Base-by-base conservation (phyloP, 2,888 invertebrate species). In the Ferrisia virgata region DNA sequence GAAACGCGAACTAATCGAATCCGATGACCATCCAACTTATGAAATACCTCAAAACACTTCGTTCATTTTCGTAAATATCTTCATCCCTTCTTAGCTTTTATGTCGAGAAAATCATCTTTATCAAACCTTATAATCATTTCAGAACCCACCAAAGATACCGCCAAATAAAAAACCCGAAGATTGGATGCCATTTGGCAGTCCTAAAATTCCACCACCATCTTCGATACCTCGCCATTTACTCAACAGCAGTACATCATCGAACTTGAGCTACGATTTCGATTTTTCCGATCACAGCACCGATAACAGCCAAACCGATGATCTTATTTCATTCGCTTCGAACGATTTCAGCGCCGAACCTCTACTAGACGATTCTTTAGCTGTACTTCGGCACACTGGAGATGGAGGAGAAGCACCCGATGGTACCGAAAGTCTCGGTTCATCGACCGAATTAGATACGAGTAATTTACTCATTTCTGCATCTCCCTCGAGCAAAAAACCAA, bases 201-300 rank as follows among this genome's bases (percentile, higher is more conserved):
- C 83, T 1, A 83, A 83, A 47, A 28, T 47, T 2, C 31, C 18
- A 8, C 83, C 83, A 1, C 47, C 47, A 28, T 72, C 83, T 0
- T 76, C 83, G 5, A 72, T 76, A 28, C 76, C 76, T n/a, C 39
- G 31, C 11, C 82, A 76, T 43, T n/a, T 82, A 18, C 31, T 40
- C 1, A 39, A 25, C n/a, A 83, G 72, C 43, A 31, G 39, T 6
- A 43, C 40, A 25, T 43, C 40, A 2, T 43, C 33, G 18, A 83
- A 31, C 15, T 11, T 43, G 9, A 72, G 72, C 28, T 39, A 31
- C 43, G 76, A 83, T 40, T 76, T 76, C 31, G 83, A 83, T 33
- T 76, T 83, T 1, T 83, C 83, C 39, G 83, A 83, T 40, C 69
- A 83, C 40, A 76, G 76, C 47, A 83, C 76, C 36, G 83, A 83